Conservation (phyloP, 64 coral and sea anemone genomes). For the Actinia equina region DNA sequence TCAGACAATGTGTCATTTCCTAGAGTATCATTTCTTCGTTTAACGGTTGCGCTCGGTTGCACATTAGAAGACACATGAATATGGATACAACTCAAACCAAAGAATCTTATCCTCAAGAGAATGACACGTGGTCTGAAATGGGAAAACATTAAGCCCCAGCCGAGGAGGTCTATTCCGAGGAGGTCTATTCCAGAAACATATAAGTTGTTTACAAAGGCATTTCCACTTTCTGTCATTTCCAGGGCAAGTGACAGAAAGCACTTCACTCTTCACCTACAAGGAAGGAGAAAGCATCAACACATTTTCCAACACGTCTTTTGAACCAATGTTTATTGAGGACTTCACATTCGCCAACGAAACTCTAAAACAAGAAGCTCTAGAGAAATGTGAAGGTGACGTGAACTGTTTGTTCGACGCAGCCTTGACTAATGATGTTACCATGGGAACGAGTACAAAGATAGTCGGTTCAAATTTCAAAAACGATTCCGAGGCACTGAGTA, state of each 20-base stretch:
- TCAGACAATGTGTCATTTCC: too few relatives aligned
- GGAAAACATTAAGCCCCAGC: too few relatives aligned
- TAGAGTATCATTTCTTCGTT: too few relatives aligned
- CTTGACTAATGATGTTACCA: slow-evolving; percentile 25
- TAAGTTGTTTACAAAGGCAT: not conserved
- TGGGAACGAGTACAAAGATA: slow-evolving; percentile 30
- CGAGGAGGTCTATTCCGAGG: too few relatives aligned
- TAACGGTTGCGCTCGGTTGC: too few relatives aligned
- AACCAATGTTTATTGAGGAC: slow-evolving; percentile 32
- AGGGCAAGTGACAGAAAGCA: not conserved
- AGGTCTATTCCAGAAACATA: too few relatives aligned
- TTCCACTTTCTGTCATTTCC: not conserved
- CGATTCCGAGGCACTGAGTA: slow-evolving; percentile 13
- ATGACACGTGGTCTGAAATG: too few relatives aligned
- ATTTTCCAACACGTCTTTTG: slow-evolving; percentile 1
- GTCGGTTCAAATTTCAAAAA: not conserved
- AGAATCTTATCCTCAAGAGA: too few relatives aligned
- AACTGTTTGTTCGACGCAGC: slow-evolving; percentile 35
- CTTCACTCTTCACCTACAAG: not conserved
- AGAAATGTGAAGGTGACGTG: slow-evolving; percentile 15
- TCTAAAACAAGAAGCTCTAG: slow-evolving; percentile 14
- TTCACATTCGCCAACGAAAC: slow-evolving; percentile 21
- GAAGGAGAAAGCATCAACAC: not conserved
- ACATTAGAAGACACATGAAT: too few relatives aligned
- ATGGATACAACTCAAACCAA: too few relatives aligned